Evolutionary conservation across 1,140 invertebrate species (phyloP), one percentile per base, ranked within the genome.

Genomic region (Drosophila sturtevanti): DNA sequence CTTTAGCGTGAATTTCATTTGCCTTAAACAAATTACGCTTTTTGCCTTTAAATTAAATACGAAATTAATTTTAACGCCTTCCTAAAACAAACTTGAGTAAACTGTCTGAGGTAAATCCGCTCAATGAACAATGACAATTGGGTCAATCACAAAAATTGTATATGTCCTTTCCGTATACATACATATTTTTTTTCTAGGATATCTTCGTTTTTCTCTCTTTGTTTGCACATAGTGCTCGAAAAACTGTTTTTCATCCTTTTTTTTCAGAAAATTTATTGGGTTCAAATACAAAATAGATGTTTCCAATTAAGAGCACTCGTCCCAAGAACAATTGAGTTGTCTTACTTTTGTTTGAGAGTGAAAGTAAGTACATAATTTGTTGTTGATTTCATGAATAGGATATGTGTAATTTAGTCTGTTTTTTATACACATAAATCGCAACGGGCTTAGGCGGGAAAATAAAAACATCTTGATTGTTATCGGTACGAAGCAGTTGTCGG

Each of bases 11-110:
- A 58, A 63, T 63, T 78, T 56, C 6, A 48, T 37, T n/a, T 22
- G 24, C 34, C 1, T 4, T 68, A 71, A 75, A 68, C 61, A 55
- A 74, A 77, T 71, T 75, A 72, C 63, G 14, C 9, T 22, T 37
- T 27, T 48, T 54, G 59, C 44, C 59, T 79, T 72, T 41, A 87
- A 82, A 82, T 79, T 76, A 72, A 87, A 69, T 63, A 63, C 31
- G 62, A 82, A 76, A 82, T 87, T 77, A 77, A 68, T 64, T 76
- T 65, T 52, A 79, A 74, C 63, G 72, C 64, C 65, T 52, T 5
- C n/a, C 7, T 24, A 67, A 38, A 48, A 66, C 67, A 79, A 52
- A 51, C 48, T 44, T 55, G 22, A 14, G 34, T 27, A 27, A 27
- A 16, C 41, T 10, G 18, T n/a, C 41, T 10, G 18, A 48, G 21